Conservation (phyloP, 2,888 invertebrate species). For the Thymelicus acteon region DNA sequence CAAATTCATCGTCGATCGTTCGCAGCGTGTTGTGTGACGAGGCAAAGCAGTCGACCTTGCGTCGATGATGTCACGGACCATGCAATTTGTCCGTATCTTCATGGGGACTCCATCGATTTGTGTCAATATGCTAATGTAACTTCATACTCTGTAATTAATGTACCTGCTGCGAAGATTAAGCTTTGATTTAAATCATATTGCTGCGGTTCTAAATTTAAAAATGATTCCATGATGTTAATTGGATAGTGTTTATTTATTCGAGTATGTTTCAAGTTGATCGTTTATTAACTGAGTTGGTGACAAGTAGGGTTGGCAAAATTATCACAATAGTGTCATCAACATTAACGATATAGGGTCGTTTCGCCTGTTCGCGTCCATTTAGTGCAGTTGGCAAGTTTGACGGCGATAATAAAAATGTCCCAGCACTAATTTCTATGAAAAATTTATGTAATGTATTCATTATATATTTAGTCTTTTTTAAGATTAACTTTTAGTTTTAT, state of each 20-base stretch:
- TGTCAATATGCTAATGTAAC: conserved; percentile 30
- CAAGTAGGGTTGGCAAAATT: conserved; percentile 1
- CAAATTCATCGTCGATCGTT: neutral
- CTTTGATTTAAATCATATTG: conserved; percentile 6
- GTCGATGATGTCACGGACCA: conserved; percentile 26
- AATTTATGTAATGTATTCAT: no score
- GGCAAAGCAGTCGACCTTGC: conserved; percentile 31
- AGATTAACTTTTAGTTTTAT: no score
- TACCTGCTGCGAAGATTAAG: conserved; percentile 7
- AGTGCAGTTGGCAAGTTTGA: no score
- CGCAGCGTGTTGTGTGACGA: neutral
- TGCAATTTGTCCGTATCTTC: conserved; percentile 30
- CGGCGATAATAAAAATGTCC: no score
- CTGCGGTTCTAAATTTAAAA: conserved; percentile 9
- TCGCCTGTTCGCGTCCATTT: no score
- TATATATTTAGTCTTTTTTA: no score
- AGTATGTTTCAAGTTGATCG: neutral
- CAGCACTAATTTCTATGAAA: no score
- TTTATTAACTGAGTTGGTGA: neutral
- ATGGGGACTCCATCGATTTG: conserved; percentile 27
- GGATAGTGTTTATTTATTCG: neutral
- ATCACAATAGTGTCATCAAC: neutral
- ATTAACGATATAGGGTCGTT: no score
- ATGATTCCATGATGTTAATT: neutral
- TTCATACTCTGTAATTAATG: conserved; percentile 13